phyloP scores from a whole-genome alignment of 2,113 vertebrate species.

The Neopipo cinnamomea region DNA sequence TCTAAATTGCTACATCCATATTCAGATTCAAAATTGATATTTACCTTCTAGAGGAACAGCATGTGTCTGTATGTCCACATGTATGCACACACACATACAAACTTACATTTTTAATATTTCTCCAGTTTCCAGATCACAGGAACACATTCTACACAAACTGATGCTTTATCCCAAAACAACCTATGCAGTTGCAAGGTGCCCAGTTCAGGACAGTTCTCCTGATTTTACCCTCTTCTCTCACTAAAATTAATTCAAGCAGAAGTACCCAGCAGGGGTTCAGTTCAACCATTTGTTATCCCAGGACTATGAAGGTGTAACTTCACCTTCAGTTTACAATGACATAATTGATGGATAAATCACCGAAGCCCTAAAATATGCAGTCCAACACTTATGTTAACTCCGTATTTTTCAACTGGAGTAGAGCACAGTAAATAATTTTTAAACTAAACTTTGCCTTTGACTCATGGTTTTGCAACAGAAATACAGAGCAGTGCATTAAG shows the following conservation, averaged over 20 bases:
- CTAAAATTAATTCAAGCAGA: not conserved
- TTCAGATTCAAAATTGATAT: conserved; percentile 20
- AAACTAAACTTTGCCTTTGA: not conserved
- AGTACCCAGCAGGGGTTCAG: not conserved
- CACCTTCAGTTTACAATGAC: not conserved
- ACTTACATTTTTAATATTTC: not conserved
- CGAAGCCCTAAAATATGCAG: not conserved
- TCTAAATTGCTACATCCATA: conserved; percentile 27
- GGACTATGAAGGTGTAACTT: not conserved
- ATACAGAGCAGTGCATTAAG: not conserved
- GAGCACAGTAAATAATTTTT: not conserved
- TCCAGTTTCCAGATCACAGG: not conserved
- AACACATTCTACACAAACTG: not conserved
- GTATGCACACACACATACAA: not conserved
- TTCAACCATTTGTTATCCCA: not conserved
- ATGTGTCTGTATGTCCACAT: not conserved
- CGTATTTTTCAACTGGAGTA: not conserved
- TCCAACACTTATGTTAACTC: not conserved
- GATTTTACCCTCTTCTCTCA: not conserved
- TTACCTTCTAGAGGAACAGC: not conserved
- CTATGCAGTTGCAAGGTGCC: not conserved
- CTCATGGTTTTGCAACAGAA: not conserved
- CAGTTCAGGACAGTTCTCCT: not conserved
- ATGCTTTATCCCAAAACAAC: not conserved
- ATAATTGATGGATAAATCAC: not conserved